A percentile compares a stretch with the other conserved stretches of the same genome.
phyloP scores from a whole-genome alignment of 2,888 invertebrate species.

The Athrips mouffetella region DNA sequence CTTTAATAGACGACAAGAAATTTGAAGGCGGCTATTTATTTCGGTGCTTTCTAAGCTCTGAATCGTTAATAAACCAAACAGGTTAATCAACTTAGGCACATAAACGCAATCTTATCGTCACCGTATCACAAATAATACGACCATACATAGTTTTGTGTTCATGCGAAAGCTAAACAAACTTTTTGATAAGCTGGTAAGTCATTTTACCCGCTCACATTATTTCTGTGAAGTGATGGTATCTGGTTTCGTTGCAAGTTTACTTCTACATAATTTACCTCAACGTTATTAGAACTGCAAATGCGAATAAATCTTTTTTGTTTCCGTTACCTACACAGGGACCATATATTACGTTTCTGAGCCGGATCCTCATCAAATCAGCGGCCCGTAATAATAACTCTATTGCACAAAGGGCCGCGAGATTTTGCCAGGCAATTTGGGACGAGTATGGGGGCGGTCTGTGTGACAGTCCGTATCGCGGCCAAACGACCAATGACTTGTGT shows the following conservation, averaged over 20 bases:
- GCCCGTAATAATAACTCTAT: slow-evolving; percentile 66
- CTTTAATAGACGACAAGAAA: slow-evolving; percentile 36
- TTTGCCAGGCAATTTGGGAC: slow-evolving; percentile 59
- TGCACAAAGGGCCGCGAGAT: slow-evolving; percentile 63
- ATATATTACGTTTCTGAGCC: slow-evolving; percentile 19
- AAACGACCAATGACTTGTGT: slow-evolving; percentile 30
- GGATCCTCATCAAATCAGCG: slow-evolving; percentile 60
- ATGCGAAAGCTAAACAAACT: neutral
- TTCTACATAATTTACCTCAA: neutral
- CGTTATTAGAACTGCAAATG: neutral
- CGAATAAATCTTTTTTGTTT: slow-evolving; percentile 13
- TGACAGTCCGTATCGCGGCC: slow-evolving; percentile 31
- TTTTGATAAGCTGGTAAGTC: slow-evolving; percentile 2
- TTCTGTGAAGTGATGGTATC: neutral
- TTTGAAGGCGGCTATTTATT: slow-evolving; percentile 31
- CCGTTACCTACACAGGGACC: slow-evolving; percentile 5
- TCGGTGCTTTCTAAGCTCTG: slow-evolving; percentile 18
- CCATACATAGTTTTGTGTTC: neutral
- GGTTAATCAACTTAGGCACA: neutral
- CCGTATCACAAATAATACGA: neutral
- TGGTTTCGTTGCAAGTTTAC: neutral
- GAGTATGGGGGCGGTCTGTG: slow-evolving; percentile 46
- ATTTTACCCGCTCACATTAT: neutral
- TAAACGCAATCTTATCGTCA: slow-evolving; percentile 1
- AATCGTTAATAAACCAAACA: neutral